Conservation (phyloP, 1,140 invertebrate species). For the Eufriesea mexicana region DNA sequence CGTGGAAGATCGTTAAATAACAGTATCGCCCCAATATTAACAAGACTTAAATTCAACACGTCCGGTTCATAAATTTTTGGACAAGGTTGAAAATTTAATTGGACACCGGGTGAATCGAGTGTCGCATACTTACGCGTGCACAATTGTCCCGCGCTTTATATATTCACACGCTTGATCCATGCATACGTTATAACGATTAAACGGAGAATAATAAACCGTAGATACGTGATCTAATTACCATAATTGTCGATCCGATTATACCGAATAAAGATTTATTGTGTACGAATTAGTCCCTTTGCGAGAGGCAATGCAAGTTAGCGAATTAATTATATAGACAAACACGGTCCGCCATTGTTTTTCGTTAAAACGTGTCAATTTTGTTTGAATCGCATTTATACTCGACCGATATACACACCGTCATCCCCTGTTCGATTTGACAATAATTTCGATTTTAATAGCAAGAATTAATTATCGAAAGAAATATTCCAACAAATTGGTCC, state of each 20-base stretch:
- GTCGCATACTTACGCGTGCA: neutral
- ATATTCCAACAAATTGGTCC: no score
- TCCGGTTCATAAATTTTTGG: no score
- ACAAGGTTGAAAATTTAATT: neutral
- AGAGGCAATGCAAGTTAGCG: neutral
- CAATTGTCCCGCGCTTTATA: neutral
- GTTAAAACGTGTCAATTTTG: neutral
- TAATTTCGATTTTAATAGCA: no score
- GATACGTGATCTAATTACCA: constrained; percentile 1
- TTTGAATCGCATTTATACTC: neutral
- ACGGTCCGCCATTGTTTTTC: neutral
- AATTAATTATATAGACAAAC: constrained; percentile 22
- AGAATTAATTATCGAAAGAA: no score
- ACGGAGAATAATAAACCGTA: neutral
- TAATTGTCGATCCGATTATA: constrained; percentile 2
- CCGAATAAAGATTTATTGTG: constrained; percentile 31
- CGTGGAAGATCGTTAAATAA: no score
- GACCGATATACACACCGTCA: neutral
- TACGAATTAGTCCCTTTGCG: neutral
- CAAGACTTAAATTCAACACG: no score
- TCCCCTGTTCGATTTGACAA: no score
- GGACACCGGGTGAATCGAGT: neutral
- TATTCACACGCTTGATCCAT: neutral
- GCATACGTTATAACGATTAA: neutral
- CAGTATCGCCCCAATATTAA: no score